Conservation (phyloP, 2,888 invertebrate genomes). For the Alloplasta piceator region DNA sequence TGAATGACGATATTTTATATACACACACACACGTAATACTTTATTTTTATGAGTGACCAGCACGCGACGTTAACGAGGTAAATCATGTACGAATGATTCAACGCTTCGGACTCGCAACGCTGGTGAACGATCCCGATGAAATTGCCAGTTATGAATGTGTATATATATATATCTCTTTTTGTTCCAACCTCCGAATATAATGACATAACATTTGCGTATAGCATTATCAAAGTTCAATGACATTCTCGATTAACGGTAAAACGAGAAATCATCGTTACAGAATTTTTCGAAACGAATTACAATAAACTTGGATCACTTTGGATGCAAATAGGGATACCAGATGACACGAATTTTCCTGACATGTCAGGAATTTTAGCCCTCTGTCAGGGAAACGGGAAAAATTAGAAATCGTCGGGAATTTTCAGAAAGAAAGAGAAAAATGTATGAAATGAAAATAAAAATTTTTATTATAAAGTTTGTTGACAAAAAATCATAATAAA, state of each 20-base stretch:
- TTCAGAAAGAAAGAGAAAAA: no score
- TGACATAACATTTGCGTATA: conserved; percentile 18
- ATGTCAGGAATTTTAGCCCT: no score
- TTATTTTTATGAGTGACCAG: conserved; percentile 55
- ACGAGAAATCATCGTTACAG: background rate
- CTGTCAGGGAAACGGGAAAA: no score
- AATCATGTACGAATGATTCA: conserved; percentile 51
- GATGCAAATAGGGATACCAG: no score
- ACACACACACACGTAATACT: conserved; percentile 18
- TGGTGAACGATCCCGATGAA: conserved; percentile 29
- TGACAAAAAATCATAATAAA: no score
- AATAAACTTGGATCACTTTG: conserved; percentile 18
- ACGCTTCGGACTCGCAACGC: conserved; percentile 21
- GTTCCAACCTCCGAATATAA: background rate
- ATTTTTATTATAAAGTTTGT: no score
- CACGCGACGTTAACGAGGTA: conserved; percentile 58
- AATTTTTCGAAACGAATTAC: conserved; percentile 14
- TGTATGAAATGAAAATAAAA: no score
- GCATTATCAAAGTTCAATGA: conserved; percentile 43
- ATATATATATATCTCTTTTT: conserved; percentile 1
- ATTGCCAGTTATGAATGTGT: background rate
- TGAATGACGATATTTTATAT: conserved; percentile 44
- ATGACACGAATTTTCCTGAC: no score
- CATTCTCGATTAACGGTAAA: conserved; percentile 35
- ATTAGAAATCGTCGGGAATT: no score